Conservation (phyloP, 2,113 vertebrate species). For the Dermatemys mawii region DNA sequence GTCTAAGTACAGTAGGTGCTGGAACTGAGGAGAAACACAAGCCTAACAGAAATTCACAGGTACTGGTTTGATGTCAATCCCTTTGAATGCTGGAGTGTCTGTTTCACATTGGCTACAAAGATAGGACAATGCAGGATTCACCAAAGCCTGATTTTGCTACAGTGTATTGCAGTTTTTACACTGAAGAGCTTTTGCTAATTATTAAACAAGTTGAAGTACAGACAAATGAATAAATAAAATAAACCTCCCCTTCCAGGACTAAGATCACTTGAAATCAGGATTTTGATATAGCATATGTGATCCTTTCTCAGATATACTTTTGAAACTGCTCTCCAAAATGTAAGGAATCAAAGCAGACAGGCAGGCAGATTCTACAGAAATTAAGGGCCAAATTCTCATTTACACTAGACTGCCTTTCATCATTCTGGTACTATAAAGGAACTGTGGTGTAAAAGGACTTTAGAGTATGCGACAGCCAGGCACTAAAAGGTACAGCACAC, state of each 20-base stretch:
- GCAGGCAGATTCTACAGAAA: not conserved
- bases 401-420: not conserved
- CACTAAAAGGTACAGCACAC: not conserved
- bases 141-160: not conserved
- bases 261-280: not conserved
- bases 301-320: constrained; percentile 11
- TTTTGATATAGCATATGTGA: not conserved
- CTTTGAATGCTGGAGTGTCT: not conserved
- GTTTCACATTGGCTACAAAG: not conserved
- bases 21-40: no score
- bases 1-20: no score
- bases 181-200: not conserved
- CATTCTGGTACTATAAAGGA: not conserved
- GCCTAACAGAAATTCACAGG: no score
- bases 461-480: not conserved
- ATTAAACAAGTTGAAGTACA: not conserved
- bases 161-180: not conserved
- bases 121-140: not conserved
- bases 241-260: not conserved
- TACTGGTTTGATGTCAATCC: not conserved
- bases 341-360: not conserved
- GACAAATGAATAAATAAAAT: not conserved
- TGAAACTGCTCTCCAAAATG: not conserved
- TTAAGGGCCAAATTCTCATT: not conserved
- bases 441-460: not conserved